Evolutionary conservation across 2,113 vertebrate species (phyloP), one percentile per base, ranked within the genome.

Genomic region (Strigops habroptila): DNA sequence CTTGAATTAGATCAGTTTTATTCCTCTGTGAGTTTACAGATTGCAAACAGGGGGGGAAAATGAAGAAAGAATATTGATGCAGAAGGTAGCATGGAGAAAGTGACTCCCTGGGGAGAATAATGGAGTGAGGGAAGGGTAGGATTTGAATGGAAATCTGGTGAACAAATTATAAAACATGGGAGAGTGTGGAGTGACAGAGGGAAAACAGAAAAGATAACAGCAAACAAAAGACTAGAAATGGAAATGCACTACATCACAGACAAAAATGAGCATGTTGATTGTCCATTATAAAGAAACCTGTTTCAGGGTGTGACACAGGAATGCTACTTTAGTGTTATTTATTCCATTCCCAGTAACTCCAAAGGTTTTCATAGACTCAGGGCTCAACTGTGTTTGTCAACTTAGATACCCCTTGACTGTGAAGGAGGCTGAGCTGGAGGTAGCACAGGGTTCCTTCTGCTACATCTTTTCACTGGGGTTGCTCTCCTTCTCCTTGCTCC

Each of bases 1-100:
- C n/a, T 87, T 93, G 65, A 76, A 81, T 60, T 76, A 82, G 33
- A 76, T 80, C 84, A 60, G 7, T 68, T 95, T 91, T 79, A 48
- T 87, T 90, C 63, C 51, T 70, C 43, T 64, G 9, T 83, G 65
- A 75, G 12, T 52, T 83, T 91, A 82, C 17, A 31, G 21, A 53
- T 48, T 78, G 53, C 14, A 88, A 87, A 81, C 57, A 74, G 74
- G 59, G 63, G 9, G 85, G 64, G 79, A 8, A 83, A 84, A 91
- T 71, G 14, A 89, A 75, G 46, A 41, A 80, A 53, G 24, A 69
- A 88, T 25, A 82, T 16, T 27, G 46, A 53, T 12, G 13, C 46
- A 19, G 60, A 90, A 86, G 69, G 46, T 22, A 27, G 12, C 19
- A 37, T 17, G 31, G 39, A 71, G 22, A 70, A 94, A 91, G 11